Evolutionary conservation across 2,797 vertebrate genomes (phyloP).

Genomic region (Podarcis siculus): DNA sequence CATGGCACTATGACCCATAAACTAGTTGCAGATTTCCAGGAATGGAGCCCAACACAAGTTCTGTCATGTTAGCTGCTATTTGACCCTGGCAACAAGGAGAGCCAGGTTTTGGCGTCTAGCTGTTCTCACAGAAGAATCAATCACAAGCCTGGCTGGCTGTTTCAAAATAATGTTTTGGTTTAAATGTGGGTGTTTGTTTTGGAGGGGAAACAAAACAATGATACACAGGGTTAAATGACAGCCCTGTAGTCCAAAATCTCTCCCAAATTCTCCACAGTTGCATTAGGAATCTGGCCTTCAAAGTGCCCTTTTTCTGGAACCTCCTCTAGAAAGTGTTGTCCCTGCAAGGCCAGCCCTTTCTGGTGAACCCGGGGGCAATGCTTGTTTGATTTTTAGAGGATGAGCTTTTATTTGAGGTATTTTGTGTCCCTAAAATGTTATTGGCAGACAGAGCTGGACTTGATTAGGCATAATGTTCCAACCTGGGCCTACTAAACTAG

Average conservation of each 20-base stretch:
- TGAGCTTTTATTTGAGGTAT: neutral
- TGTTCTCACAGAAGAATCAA: neutral
- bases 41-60: neutral
- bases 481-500: neutral
- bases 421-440: neutral
- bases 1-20: neutral
- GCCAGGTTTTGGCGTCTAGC: neutral
- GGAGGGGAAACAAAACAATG: neutral
- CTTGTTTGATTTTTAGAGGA: neutral
- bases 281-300: neutral
- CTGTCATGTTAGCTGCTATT: neutral
- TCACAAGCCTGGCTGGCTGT: neutral
- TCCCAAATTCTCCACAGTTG: neutral
- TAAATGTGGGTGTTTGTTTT: neutral
- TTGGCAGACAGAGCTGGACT: neutral
- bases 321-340: neutral
- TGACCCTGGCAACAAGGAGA: neutral
- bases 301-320: neutral
- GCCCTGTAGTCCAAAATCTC: neutral
- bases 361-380: neutral
- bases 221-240: no score
- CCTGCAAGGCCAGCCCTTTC: neutral
- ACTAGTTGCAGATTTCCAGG: no score
- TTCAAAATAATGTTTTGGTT: neutral
- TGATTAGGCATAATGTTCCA: neutral